Conservation (phyloP, 1,140 invertebrate genomes). For the Anoplolepis gracilipes region DNA sequence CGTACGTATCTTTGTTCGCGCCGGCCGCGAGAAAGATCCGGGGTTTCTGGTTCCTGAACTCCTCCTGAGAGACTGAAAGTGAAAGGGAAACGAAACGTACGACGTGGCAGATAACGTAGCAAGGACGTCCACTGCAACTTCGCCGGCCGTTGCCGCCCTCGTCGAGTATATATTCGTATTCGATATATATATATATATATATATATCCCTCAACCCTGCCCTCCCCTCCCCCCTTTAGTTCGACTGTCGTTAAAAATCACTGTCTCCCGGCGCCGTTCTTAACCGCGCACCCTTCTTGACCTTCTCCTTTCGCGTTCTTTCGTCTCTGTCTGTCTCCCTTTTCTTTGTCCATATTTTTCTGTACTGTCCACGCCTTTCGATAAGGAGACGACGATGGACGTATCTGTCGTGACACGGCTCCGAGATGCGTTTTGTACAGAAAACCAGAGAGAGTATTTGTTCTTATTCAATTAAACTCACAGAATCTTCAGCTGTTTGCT, state of each 20-base stretch:
- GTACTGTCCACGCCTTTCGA: slow-evolving; percentile 1
- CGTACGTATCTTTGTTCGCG: slow-evolving; percentile 75
- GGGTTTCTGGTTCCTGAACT: slow-evolving; percentile 83
- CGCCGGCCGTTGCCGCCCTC: slow-evolving; percentile 78
- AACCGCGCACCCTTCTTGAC: neutral
- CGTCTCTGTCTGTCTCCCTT: neutral
- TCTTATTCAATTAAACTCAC: too few relatives aligned
- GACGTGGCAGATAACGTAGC: slow-evolving; percentile 83
- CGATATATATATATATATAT: too few relatives aligned
- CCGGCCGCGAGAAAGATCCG: slow-evolving; percentile 71
- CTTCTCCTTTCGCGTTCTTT: slow-evolving; percentile 11
- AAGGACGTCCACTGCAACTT: slow-evolving; percentile 84
- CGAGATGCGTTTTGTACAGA: neutral
- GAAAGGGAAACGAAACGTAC: slow-evolving; percentile 83
- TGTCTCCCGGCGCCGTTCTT: neutral
- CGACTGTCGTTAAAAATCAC: neutral
- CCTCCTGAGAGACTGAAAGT: slow-evolving; percentile 80
- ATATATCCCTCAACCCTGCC: neutral
- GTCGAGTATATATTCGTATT: slow-evolving; percentile 69
- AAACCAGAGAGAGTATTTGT: neutral
- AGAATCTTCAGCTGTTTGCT: too few relatives aligned
- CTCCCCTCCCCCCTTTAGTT: neutral
- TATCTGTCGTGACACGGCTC: neutral
- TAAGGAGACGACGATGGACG: slow-evolving; percentile 19
- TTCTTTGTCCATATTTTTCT: neutral